Percentiles rank a stretch among this genome's conserved stretches.
These are phyloP conservation scores for Helicolenus hilgendorfi DNA, from an alignment of 2,797 vertebrate species.

Conservation along the genomic window DNA sequence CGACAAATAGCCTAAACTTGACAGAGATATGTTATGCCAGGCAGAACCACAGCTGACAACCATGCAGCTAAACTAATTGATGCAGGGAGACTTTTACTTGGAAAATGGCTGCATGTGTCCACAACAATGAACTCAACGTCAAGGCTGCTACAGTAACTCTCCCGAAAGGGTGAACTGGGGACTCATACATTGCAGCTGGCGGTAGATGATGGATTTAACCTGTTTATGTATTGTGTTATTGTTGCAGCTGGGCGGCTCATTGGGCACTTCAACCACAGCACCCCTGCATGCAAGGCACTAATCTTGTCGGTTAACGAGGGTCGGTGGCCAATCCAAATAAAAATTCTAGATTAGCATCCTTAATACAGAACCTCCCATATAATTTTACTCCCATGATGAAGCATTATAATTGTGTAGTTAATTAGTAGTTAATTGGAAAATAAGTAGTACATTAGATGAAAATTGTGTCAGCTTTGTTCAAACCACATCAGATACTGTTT, in stretches of 20 bases:
- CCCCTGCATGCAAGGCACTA: neutral
- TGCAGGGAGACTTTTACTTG: too few relatives aligned
- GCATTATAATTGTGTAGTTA: neutral
- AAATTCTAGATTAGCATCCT: neutral
- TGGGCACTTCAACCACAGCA: neutral
- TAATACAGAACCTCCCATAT: neutral
- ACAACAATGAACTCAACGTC: too few relatives aligned
- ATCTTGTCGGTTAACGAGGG: neutral
- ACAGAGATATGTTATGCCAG: too few relatives aligned
- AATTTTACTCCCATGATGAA: neutral
- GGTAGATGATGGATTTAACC: too few relatives aligned
- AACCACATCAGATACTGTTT: neutral
- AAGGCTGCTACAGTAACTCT: too few relatives aligned
- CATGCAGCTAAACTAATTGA: too few relatives aligned
- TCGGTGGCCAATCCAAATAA: rapidly evolving
- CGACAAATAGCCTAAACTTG: too few relatives aligned
- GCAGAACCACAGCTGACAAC: too few relatives aligned
- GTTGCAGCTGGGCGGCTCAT: neutral
- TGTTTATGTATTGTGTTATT: neutral
- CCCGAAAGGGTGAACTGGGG: too few relatives aligned
- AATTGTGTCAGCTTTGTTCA: neutral
- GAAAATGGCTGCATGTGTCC: too few relatives aligned
- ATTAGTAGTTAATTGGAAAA: neutral
- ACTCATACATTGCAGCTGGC: too few relatives aligned
- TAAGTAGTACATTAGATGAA: neutral